Evolutionary conservation across 2,888 invertebrate genomes (phyloP).

Genomic region (Pristionchus mayeri): DNA sequence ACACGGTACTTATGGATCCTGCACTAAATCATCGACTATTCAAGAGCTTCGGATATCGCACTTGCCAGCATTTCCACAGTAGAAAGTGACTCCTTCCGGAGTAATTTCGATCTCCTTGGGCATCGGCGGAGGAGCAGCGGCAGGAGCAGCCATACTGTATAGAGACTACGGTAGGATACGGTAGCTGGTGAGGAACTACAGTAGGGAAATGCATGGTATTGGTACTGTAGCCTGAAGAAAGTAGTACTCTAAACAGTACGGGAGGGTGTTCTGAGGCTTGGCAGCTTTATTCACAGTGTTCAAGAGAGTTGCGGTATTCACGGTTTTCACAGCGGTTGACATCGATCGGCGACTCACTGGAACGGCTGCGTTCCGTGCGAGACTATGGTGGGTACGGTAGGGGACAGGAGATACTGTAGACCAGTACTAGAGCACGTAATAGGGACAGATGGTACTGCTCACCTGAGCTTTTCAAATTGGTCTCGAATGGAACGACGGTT

Average conservation of each 20-base stretch:
- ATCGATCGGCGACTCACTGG: background rate
- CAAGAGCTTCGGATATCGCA: background rate
- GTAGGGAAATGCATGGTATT: background rate
- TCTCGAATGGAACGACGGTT: conserved; percentile 16
- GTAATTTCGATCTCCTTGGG: conserved; percentile 8
- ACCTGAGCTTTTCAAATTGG: conserved; percentile 28
- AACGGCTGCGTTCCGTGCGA: background rate
- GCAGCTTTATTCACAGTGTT: background rate
- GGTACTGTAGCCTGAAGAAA: background rate
- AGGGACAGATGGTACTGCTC: background rate
- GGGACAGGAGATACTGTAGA: background rate
- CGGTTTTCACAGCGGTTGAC: background rate
- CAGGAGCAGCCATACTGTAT: conserved; percentile 30
- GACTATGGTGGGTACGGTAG: background rate
- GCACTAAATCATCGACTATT: no score
- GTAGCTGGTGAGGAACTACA: background rate
- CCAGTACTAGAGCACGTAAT: background rate
- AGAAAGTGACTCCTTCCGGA: conserved; percentile 15
- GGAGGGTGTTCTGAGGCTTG: background rate
- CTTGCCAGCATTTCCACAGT: conserved; percentile 30
- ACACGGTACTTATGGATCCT: no score
- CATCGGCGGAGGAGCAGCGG: background rate
- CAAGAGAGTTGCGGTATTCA: background rate
- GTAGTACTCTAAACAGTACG: background rate
- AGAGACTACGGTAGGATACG: background rate